Evolutionary conservation across 1,140 invertebrate genomes (phyloP), one percentile per base, ranked within the genome.

Genomic region (Papilio glaucus): DNA sequence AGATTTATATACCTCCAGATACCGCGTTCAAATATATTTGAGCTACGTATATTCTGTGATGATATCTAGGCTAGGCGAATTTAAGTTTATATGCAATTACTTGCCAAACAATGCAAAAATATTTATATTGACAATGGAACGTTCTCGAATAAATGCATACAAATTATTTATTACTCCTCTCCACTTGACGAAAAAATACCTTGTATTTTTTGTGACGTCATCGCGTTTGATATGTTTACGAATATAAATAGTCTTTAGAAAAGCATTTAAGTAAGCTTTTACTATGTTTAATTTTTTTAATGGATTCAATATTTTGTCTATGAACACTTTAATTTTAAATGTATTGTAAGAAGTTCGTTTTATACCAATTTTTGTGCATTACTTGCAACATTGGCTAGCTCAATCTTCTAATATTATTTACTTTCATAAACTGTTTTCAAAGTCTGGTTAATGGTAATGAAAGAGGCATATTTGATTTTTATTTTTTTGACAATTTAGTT

Each of bases 81-180:
- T 49, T 7, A 4, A 21, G 5, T 49, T 21, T 5, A 49, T 49
- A 21, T 49, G 10, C 2, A 49, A 49, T 49, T 21, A 49, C 7
- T 49, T 12, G 21, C 21, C 49, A 24, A 53, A 53, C 18, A 24
- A 53, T 53, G 9, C 21, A 42, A 45, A 45, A 13, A 41, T 41
- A 13, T 41, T 24, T 33, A 3, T 53, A 53, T n/a, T 24, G 10
- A 53, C 18, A 53, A 18, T 12, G 49, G 21, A 24, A 1, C 29
- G 24, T 63, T 63, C 61, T 63, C 61, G 61, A 63, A 63, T 63
- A 63, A 39, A 37, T 39, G 61, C 33, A 8, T 63, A 63, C 61
- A 21, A 39, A 21, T 18, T 24, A 21, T 39, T 63, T 21, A 8
- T 12, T 24, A 21, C 29, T 45, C 1, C 4, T 49, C 4, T 18